Evolutionary conservation across 2,113 vertebrate genomes (phyloP), one percentile per base, ranked within the genome.

Genomic region (Aptenodytes patagonicus): DNA sequence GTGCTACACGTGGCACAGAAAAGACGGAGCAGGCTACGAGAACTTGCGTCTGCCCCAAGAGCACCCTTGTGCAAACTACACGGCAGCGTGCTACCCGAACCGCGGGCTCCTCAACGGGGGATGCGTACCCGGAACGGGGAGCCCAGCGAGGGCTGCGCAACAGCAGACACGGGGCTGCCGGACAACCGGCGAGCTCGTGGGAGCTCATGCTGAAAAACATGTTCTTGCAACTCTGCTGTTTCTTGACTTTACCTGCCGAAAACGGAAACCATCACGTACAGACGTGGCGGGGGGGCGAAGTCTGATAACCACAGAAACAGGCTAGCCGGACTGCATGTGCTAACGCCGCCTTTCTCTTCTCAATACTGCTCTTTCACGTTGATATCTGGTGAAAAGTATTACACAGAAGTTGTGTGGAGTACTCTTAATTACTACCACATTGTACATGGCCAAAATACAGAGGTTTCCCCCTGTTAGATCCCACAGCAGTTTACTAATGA

Each of bases 41-140:
- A 52, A 38, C 8, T 19, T 15, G 36, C 18, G 25, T 3, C 28
- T 26, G 38, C 42, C 38, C 17, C 6, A 12, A 25, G 58, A 58
- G 34, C 36, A 58, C 9, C 17, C 22, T 26, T 14, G 34, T 12
- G 36, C 28, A 34, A 44, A 22, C 22, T 2, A 5, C 2, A 1
- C 3, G 9, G 32, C 69, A 21, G 51, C 0, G 17, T 8, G 51
- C 14, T 10, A 28, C 26, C 69, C 11, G 0, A 10, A 4, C 26
- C 1, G 2, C 10, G 4, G 17, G 21, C 32, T 60, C 46, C 40
- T 29, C 28, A 6, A 1, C 0, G 3, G 3, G 17, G 24, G 11
- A 36, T 2, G 0, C 0, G 2, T 2, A 11, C 7, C 19, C 2
- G 0, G 3, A 36, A 8, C 1, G 1, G n/a, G 64, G n/a, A 64